Conservation (phyloP, 2,888 invertebrate genomes). For the Cremastinae sp. region DNA sequence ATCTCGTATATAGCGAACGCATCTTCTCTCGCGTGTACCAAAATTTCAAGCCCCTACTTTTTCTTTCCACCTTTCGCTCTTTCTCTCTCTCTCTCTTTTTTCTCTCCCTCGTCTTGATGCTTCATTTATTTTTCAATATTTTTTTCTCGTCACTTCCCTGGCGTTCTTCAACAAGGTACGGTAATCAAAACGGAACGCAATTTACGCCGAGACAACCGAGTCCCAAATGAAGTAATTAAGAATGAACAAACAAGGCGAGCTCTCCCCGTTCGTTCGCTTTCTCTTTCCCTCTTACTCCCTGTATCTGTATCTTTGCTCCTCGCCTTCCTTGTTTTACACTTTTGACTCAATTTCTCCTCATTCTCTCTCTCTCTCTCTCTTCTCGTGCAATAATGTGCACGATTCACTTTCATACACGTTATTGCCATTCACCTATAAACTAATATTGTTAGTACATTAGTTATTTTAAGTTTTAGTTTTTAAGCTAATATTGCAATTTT, state of each 20-base stretch:
- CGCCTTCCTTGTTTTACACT: constrained; percentile 42
- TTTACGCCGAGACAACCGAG: constrained; percentile 62
- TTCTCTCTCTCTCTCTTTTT: constrained; percentile 6
- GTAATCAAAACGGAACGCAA: constrained; percentile 64
- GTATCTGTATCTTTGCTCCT: constrained; percentile 40
- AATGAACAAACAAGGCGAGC: constrained; percentile 59
- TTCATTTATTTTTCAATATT: too few relatives aligned
- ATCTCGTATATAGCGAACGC: constrained; percentile 35
- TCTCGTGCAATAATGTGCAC: too few relatives aligned
- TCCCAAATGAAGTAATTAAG: constrained; percentile 63
- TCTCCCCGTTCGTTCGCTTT: constrained; percentile 34
- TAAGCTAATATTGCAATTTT: too few relatives aligned
- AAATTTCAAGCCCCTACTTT: constrained; percentile 4
- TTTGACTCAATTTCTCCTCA: constrained; percentile 61
- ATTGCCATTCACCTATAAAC: too few relatives aligned
- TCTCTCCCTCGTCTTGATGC: too few relatives aligned
- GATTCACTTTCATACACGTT: too few relatives aligned
- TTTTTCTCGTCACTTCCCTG: constrained; percentile 40
- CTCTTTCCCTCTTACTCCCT: constrained; percentile 43
- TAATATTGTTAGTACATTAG: too few relatives aligned
- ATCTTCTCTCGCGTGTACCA: constrained; percentile 33
- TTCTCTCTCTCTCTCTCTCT: constrained; percentile 41
- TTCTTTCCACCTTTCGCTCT: constrained; percentile 17
- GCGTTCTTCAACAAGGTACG: constrained; percentile 45
- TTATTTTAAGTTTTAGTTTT: too few relatives aligned